Base-by-base conservation (phyloP, 1,140 invertebrate species). In the Micrasema minimum region DNA sequence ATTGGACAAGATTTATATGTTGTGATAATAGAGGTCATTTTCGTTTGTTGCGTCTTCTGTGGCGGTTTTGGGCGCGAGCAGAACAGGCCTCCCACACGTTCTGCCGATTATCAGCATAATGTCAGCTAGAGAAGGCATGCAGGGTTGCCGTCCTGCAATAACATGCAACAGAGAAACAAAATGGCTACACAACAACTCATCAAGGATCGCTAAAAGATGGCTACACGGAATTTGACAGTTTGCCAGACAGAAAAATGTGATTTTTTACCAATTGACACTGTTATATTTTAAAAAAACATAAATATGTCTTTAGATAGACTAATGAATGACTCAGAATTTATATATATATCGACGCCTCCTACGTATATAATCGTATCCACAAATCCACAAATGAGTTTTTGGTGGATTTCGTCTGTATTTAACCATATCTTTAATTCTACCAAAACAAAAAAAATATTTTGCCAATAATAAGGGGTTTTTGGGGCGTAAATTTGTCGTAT, bases 61-160 rank as follows among this genome's bases (percentile, higher is more conserved):
- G 14, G 35, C 38, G 14, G 35, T 41, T 9, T 38, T 35, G 3
- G 38, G 38, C 10, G 38, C 66, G 2, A 74, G 69, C 23, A 55
- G 69, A 37, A 72, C 45, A n/a, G 71, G 62, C 51, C 51, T 62
- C 43, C 57, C 65, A 64, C 74, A 75, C 20, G 74, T 62, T 48
- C 69, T 61, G n/a, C 75, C 75, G 20, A 76, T 69, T 11, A 76
- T 50, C 72, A 72, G 70, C 64, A 76, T 71, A 23, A 78, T 69
- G 70, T 77, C 74, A 76, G 77, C 77, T 80, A 80, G 66, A 79
- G 77, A 71, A 78, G 78, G 76, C 79, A 80, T 80, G 79, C 78
- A 79, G 76, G 76, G 72, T 76, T 75, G 65, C 23, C 71, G 68
- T 71, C 69, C 77, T 78, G 79, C 76, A 76, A 78, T 72, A 74